Percentiles rank a stretch among this genome's conserved stretches.
Evolutionary conservation across 2,797 vertebrate species (phyloP).

Genomic region (Vipera ursinii): DNA sequence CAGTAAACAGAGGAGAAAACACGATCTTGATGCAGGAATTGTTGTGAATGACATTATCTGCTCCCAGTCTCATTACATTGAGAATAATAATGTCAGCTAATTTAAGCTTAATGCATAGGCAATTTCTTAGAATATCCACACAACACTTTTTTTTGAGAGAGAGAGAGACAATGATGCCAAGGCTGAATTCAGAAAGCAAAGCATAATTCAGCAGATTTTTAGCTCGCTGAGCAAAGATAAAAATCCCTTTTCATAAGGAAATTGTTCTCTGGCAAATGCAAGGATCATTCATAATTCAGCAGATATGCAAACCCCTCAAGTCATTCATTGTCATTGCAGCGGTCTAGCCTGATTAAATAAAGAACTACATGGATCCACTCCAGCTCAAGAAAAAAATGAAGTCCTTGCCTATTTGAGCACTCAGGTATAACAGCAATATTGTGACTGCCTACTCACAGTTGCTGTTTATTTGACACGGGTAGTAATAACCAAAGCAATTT

Average conservation of each 20-base stretch:
- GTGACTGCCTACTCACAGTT: background rate
- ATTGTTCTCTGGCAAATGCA: slow-evolving; percentile 36
- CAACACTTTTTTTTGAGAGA: slow-evolving; percentile 37
- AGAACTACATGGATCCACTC: background rate
- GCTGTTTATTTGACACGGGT: background rate
- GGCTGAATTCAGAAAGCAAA: slow-evolving; percentile 48
- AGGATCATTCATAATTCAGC: slow-evolving; percentile 47
- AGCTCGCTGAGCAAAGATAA: slow-evolving; percentile 53
- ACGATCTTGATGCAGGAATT: slow-evolving; percentile 51
- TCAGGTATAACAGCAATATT: background rate
- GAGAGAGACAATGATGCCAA: slow-evolving; percentile 50
- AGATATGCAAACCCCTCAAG: slow-evolving; percentile 40
- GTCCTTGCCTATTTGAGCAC: slow-evolving; percentile 2
- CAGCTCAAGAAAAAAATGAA: background rate
- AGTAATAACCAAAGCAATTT: background rate
- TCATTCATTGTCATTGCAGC: slow-evolving; percentile 31
- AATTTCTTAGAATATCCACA: slow-evolving; percentile 60
- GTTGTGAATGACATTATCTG: slow-evolving; percentile 59
- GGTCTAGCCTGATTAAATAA: slow-evolving; percentile 30
- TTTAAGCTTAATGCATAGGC: slow-evolving; percentile 64
- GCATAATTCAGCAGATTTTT: slow-evolving; percentile 54
- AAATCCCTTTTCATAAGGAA: slow-evolving; percentile 40
- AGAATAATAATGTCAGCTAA: slow-evolving; percentile 67
- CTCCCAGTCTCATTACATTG: slow-evolving; percentile 61
- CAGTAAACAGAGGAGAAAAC: slow-evolving; percentile 70